Evolutionary conservation across 2,888 invertebrate species (phyloP), one percentile per base, ranked within the genome.

Genomic region (Cylindroiulus punctatus): DNA sequence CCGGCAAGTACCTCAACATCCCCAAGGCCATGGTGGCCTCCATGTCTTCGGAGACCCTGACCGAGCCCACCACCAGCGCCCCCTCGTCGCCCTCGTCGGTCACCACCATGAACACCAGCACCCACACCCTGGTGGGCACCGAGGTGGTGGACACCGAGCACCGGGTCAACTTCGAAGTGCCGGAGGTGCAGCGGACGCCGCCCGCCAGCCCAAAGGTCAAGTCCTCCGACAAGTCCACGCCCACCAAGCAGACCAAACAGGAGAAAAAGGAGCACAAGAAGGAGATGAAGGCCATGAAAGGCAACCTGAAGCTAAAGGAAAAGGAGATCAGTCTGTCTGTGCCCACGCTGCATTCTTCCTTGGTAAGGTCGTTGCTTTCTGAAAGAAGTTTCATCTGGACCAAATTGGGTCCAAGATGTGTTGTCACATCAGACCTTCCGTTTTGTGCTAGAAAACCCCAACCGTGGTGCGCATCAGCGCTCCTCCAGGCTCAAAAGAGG

Each of bases 1-100:
- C 88, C 65, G 93, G 92, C 88, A 93, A 93, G 88, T 93, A 94
- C 90, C 91, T 95, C 88, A 93, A 94, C 12, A 95, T 95, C 88
- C 95, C 95, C 0, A 95, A 94, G 91, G 94, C 94, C 82, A 93
- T 95, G 89, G 93, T 94, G 0, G 93, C 93, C 0, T 95, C 95
- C 0, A 94, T 94, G 17, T 95, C 95, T 90, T 94, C 94, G 86
- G 96, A 96, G 90, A 95, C 95, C 0, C 91, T 95, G 30, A 95
- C 95, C 91, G 95, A 95, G 94, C 91, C 89, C 92, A 12, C 91
- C 91, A 32, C 92, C 36, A 93, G 93, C 89, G 93, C 93, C 0
- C 95, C 95, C 36, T 94, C 93, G 2, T 95, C 95, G 0, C 95
- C 95, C 0, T 95, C 95, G 0, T 95, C 95, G 0, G 52, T 84